Evolutionary conservation across 2,113 vertebrate genomes (phyloP).

Genomic region (Takifugu bimaculatus): DNA sequence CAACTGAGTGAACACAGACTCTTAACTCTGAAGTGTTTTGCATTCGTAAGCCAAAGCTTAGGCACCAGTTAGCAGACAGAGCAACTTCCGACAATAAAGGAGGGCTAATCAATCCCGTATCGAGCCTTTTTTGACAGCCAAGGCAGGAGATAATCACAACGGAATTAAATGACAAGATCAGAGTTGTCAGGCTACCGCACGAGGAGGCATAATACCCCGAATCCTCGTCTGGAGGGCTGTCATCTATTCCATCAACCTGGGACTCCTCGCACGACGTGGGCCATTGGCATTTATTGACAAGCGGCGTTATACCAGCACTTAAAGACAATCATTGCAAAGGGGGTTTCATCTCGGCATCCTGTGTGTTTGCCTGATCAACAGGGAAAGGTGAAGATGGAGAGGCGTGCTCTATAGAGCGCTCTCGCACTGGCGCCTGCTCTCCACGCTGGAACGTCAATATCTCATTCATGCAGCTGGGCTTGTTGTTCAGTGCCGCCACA

Average conservation of each 20-base stretch:
- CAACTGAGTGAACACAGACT: constrained; percentile 23
- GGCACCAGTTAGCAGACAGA: constrained; percentile 34
- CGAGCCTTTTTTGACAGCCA: constrained; percentile 59
- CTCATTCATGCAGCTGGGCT: constrained; percentile 5
- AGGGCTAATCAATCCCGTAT: constrained; percentile 63
- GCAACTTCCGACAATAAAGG: constrained; percentile 45
- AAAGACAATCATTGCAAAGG: constrained; percentile 45
- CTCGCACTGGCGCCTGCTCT: constrained; percentile 2
- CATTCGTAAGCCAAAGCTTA: constrained; percentile 35
- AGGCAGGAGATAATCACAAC: constrained; percentile 49
- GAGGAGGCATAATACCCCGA: constrained; percentile 32
- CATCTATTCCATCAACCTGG: constrained; percentile 41
- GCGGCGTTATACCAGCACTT: constrained; percentile 40
- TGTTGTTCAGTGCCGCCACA: constrained; percentile 26
- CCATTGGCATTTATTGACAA: constrained; percentile 63
- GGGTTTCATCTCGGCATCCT: constrained; percentile 40
- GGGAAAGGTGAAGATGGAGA: constrained; percentile 3
- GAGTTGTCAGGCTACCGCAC: constrained; percentile 35
- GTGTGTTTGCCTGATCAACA: constrained; percentile 33
- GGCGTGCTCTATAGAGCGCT: neutral
- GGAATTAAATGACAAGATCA: constrained; percentile 46
- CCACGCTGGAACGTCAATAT: constrained; percentile 32
- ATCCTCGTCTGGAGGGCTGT: constrained; percentile 26
- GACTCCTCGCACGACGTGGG: constrained; percentile 23
- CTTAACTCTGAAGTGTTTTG: constrained; percentile 32